Percentiles rank a stretch among this genome's conserved stretches.
Conservation (phyloP, 2,113 vertebrate species). For the Oxygymnocypris stewartii region DNA sequence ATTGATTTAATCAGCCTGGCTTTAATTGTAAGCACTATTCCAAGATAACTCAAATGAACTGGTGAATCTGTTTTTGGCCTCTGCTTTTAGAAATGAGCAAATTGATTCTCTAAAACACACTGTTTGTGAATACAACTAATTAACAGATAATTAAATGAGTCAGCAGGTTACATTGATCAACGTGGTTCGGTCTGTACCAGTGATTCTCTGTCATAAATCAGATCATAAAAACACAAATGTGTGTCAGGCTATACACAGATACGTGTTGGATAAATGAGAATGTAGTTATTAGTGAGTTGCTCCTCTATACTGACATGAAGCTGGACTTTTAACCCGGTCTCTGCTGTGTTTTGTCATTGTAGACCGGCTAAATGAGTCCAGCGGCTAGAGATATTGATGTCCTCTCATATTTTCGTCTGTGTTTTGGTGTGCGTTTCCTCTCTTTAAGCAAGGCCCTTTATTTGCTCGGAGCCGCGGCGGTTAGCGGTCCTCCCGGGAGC, state of each 20-base stretch:
- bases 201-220: not conserved
- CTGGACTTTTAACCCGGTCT: conserved; percentile 9
- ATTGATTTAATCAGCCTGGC: not conserved
- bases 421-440: conserved; percentile 53
- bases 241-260: not conserved
- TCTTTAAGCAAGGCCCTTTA: conserved; percentile 52
- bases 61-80: not conserved
- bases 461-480: conserved; percentile 59
- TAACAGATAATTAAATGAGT: not conserved
- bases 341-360: not conserved
- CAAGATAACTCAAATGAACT: not conserved
- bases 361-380: conserved; percentile 4
- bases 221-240: not conserved
- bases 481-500: conserved; percentile 65
- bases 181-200: too few relatives aligned
- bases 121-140: not conserved
- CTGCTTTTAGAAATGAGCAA: not conserved
- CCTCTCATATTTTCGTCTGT: not conserved
- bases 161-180: not conserved
- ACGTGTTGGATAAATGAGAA: not conserved
- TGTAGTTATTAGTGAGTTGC: not conserved
- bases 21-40: not conserved
- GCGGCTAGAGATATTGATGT: not conserved
- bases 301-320: not conserved
- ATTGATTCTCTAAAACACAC: not conserved